A percentile compares a stretch with the other conserved stretches of the same genome.
phyloP scores from a whole-genome alignment of 1,140 invertebrate genomes.

The Macrotrachela quadricornifera region DNA sequence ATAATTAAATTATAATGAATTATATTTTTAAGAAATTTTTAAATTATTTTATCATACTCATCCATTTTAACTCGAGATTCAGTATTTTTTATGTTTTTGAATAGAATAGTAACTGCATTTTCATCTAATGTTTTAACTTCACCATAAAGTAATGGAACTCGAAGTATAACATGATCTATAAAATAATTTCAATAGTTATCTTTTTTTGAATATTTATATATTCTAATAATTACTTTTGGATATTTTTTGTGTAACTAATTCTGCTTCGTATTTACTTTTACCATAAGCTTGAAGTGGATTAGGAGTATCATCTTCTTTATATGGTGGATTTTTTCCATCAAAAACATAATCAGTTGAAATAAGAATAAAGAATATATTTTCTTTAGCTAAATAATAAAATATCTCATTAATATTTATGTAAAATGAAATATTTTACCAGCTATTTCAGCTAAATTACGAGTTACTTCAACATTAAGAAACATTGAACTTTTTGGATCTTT shows the following conservation, averaged over 20 bases:
- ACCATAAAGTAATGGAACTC: slow-evolving; percentile 37
- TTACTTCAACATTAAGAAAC: slow-evolving; percentile 31
- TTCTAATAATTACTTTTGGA: neutral
- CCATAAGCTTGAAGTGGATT: slow-evolving; percentile 39
- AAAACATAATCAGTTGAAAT: slow-evolving; percentile 42
- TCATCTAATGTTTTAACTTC: slow-evolving; percentile 28
- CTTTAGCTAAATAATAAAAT: slow-evolving; percentile 17
- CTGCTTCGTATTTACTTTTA: slow-evolving; percentile 33
- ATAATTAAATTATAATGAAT: neutral
- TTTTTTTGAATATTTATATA: neutral
- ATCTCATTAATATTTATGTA: neutral
- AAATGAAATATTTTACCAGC: slow-evolving; percentile 21
- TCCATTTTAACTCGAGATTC: no score
- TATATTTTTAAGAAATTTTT: no score
- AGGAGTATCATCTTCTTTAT: slow-evolving; percentile 24
- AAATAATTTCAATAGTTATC: neutral
- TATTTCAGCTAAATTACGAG: slow-evolving; percentile 26
- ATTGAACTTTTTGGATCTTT: slow-evolving; percentile 26
- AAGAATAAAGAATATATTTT: slow-evolving; percentile 31
- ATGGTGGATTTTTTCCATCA: slow-evolving; percentile 36
- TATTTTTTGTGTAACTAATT: slow-evolving; percentile 21
- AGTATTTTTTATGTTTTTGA: slow-evolving; percentile 16
- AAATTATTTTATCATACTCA: no score
- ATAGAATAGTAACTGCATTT: slow-evolving; percentile 35
- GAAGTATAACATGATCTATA: slow-evolving; percentile 23